phyloP scores from a whole-genome alignment of 53 echinoderm and acorn worm species.

The Crossaster papposus region DNA sequence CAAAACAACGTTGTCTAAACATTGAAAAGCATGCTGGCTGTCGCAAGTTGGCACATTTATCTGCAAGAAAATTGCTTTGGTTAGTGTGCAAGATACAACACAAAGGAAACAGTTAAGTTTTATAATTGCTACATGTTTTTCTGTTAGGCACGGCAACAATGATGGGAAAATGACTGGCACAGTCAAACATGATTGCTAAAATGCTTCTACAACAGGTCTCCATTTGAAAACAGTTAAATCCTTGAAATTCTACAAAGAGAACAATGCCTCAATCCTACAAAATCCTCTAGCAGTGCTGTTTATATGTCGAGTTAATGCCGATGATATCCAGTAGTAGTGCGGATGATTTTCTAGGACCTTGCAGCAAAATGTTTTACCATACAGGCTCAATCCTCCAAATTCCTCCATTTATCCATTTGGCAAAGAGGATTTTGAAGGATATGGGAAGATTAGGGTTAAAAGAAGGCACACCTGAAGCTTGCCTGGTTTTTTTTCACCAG shows the following conservation, averaged over 20 bases:
- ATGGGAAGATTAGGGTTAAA: not conserved
- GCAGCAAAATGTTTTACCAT: no score
- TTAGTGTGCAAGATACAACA: not conserved
- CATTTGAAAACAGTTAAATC: not conserved
- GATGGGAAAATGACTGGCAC: not conserved
- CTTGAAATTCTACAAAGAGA: not conserved
- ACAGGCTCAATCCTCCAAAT: no score
- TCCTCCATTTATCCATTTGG: no score
- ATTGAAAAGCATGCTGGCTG: not conserved
- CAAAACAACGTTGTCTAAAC: not conserved
- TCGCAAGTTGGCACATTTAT: not conserved
- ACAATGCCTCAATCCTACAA: no score
- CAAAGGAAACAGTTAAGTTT: not conserved
- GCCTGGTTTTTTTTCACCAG: no score
- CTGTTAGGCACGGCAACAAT: not conserved
- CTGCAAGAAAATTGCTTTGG: not conserved
- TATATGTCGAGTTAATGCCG: no score
- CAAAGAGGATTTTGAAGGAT: no score
- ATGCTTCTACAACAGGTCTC: not conserved
- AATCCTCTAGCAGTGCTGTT: no score
- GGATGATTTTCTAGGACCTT: no score
- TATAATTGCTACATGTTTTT: not conserved
- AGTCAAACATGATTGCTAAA: not conserved
- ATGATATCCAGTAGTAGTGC: no score
- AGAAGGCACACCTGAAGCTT: not conserved